These are phyloP conservation scores for Tiliqua scincoides DNA, from an alignment of 2,113 vertebrate species.

Conservation along the genomic window DNA sequence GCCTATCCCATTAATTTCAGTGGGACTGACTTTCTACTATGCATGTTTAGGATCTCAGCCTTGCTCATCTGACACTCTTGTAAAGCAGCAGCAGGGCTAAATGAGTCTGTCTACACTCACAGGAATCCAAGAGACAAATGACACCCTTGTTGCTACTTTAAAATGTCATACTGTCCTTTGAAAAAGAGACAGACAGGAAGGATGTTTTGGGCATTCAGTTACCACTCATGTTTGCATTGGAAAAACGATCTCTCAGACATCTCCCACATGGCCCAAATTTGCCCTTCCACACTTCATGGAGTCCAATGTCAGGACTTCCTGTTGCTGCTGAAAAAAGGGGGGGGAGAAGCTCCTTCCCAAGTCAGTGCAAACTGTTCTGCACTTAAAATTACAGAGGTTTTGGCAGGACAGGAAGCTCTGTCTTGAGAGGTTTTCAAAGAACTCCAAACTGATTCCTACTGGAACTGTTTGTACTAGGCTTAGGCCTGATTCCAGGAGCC, in stretches of 20 bases:
- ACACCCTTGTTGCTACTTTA: neutral
- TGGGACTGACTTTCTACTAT: neutral
- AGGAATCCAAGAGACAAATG: neutral
- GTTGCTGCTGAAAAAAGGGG: neutral
- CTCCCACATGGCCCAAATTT: neutral
- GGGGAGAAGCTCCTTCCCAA: neutral
- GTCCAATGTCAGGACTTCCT: neutral
- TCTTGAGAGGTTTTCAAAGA: neutral
- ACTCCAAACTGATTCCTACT: neutral
- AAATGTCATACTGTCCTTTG: conserved; percentile 7
- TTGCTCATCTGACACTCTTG: neutral
- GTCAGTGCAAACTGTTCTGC: neutral
- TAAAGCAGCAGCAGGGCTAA: neutral
- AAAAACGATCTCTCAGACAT: neutral
- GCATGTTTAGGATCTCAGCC: neutral
- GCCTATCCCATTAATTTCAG: neutral
- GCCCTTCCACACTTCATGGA: neutral
- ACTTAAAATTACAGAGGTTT: conserved; percentile 6
- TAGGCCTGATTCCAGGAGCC: no score
- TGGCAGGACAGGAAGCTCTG: neutral
- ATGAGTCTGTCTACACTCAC: neutral
- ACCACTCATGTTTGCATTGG: conserved; percentile 25
- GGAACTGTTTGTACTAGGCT: neutral
- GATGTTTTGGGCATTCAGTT: conserved; percentile 4
- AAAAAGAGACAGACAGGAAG: conserved; percentile 20